Conservation (phyloP, 2,113 vertebrate species). For the Zosterops borbonicus region DNA sequence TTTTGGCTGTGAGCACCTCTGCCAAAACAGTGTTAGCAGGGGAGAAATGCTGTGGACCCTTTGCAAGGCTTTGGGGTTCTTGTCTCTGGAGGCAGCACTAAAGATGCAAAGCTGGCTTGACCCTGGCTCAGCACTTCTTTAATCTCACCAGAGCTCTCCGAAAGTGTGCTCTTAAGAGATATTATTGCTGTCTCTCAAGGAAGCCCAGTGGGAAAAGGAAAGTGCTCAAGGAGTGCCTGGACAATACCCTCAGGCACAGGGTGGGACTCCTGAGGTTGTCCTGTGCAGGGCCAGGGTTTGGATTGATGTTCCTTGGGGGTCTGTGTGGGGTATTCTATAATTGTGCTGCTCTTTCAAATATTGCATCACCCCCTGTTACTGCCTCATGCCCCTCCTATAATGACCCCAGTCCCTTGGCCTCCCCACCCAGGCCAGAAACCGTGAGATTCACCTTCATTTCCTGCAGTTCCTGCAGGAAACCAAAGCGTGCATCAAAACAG, state of each 20-base stretch:
- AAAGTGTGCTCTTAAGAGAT: neutral
- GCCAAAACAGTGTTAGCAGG: fast-evolving
- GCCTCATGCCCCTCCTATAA: fast-evolving
- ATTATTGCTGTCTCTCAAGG: neutral
- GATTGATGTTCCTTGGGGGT: fast-evolving
- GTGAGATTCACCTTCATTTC: neutral
- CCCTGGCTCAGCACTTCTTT: neutral
- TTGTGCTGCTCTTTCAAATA: neutral
- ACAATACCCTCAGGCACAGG: fast-evolving
- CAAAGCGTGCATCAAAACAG: neutral
- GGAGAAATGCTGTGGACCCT: neutral
- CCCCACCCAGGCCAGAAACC: neutral
- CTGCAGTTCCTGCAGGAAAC: neutral
- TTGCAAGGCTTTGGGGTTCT: neutral
- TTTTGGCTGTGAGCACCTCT: neutral
- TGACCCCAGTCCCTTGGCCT: neutral
- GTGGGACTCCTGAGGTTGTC: neutral
- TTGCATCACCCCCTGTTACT: neutral
- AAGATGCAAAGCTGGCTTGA: neutral
- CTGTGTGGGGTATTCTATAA: neutral
- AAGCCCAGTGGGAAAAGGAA: neutral
- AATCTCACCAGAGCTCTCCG: neutral
- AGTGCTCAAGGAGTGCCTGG: neutral
- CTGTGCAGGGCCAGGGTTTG: neutral
- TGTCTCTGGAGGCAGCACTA: fast-evolving